Base-by-base conservation (phyloP, 2,888 invertebrate species). In the Trichogramma evanescens region DNA sequence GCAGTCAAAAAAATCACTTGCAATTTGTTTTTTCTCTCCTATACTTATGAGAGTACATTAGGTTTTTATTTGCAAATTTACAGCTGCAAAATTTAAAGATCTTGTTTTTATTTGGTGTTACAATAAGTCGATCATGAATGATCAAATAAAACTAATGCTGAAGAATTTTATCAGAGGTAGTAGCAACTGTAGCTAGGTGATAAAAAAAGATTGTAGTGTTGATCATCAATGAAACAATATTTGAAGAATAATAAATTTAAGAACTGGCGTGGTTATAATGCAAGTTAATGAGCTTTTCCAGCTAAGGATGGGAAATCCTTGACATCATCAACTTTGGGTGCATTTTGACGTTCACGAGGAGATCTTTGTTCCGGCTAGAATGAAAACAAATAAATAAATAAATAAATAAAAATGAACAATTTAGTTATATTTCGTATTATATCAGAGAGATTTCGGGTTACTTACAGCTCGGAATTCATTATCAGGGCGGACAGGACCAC, bases 271-370 rank as follows among this genome's bases (percentile, higher is more conserved):
- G 26, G 26, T 26, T 26, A 26, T 61, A 50, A 51, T 62, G 40
- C 59, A 50, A 56, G 53, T 57, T 64, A 54, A 56, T 45, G 38
- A 55, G 67, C 62, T 62, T 66, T 62, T 82, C 89, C 91, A 80
- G 92, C 91, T 78, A 95, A 86, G 77, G 93, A 92, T 70, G 95
- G 95, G 82, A 96, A 95, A 81, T 95, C 95, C 80, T 89, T 89
- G 83, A 93, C 94, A 81, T 95, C 95, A 78, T 95, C 94, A 67
- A 96, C 93, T 80, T 94, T 93, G 26, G 95, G 93, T 69, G 89
- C 87, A 63, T 81, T 77, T 62, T 78, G 78, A 69, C 77, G 76
- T 61, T 76, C 74, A 55, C 77, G 76, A 10, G 77, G 77, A 50
- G 77, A 76, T 66, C 73, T 75, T 58, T 77, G 78, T 63, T 78